Evolutionary conservation across 2,888 invertebrate species (phyloP).

Genomic region (Eristalis arbustorum): DNA sequence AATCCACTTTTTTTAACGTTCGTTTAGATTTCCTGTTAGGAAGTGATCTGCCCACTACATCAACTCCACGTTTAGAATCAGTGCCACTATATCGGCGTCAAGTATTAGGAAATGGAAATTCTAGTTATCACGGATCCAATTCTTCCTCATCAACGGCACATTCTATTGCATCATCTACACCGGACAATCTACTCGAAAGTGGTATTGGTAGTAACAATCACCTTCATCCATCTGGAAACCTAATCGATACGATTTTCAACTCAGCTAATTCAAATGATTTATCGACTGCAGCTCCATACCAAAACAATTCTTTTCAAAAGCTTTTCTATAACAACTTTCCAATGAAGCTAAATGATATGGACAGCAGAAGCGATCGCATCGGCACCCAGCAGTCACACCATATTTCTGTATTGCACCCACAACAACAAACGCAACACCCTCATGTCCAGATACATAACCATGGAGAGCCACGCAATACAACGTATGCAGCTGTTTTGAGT

Average conservation of each 20-base stretch:
- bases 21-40: conserved; percentile 55
- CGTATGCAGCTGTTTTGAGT: conserved; percentile 80
- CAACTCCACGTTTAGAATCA: conserved; percentile 74
- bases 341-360: conserved; percentile 76
- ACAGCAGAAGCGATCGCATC: conserved; percentile 72
- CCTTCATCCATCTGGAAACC: conserved; percentile 73
- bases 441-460: conserved; percentile 64
- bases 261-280: conserved; percentile 72
- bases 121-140: conserved; percentile 70
- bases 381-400: conserved; percentile 62
- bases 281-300: conserved; percentile 56
- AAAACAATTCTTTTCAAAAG: conserved; percentile 69
- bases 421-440: conserved; percentile 63
- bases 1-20: background rate
- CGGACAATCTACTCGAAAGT: conserved; percentile 73
- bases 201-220: conserved; percentile 53
- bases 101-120: conserved; percentile 77
- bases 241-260: conserved; percentile 78
- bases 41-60: conserved; percentile 66
- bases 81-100: conserved; percentile 82
- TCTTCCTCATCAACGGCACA: conserved; percentile 73
- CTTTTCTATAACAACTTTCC: conserved; percentile 76
- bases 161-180: conserved; percentile 73
- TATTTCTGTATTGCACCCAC: conserved; percentile 64
- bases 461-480: conserved; percentile 75